Evolutionary conservation across 2,888 invertebrate genomes (phyloP).

Genomic region (Drosophila maculinotata): DNA sequence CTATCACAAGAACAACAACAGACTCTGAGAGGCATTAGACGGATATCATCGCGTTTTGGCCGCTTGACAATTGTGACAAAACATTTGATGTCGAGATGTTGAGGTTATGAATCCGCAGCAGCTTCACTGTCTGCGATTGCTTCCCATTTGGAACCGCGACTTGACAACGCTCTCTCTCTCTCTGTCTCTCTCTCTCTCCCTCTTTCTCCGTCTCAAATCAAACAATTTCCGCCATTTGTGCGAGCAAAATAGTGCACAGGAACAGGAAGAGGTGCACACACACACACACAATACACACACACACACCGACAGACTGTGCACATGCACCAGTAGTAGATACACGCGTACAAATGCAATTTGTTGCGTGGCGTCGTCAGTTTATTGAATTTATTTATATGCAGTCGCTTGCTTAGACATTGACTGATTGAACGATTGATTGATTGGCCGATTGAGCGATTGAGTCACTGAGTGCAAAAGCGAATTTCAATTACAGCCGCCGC

Average conservation of each 20-base stretch:
- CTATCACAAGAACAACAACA: neutral
- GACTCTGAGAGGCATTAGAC: neutral
- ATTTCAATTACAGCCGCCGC: conserved; percentile 30
- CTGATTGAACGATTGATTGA: conserved; percentile 61
- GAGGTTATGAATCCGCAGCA: conserved; percentile 9
- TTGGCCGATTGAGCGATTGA: conserved; percentile 50
- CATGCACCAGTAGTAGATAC: neutral
- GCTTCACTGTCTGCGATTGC: too few relatives aligned
- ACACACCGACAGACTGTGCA: neutral
- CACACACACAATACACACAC: neutral
- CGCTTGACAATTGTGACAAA: conserved; percentile 14
- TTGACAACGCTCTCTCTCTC: too few relatives aligned
- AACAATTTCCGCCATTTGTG: conserved; percentile 58
- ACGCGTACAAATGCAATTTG: conserved; percentile 66
- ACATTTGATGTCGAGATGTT: neutral
- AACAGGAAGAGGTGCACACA: conserved; percentile 2
- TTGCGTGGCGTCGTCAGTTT: conserved; percentile 56
- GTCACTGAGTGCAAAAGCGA: conserved; percentile 24
- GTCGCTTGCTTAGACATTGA: conserved; percentile 63
- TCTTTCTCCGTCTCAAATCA: too few relatives aligned
- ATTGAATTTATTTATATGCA: conserved; percentile 77
- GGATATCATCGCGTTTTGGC: conserved; percentile 2
- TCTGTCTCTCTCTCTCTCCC: too few relatives aligned
- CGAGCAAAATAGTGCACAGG: conserved; percentile 2
- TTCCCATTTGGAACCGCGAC: too few relatives aligned